Evolutionary conservation across 2,113 vertebrate genomes (phyloP).

Genomic region (Callopanchax toddi): DNA sequence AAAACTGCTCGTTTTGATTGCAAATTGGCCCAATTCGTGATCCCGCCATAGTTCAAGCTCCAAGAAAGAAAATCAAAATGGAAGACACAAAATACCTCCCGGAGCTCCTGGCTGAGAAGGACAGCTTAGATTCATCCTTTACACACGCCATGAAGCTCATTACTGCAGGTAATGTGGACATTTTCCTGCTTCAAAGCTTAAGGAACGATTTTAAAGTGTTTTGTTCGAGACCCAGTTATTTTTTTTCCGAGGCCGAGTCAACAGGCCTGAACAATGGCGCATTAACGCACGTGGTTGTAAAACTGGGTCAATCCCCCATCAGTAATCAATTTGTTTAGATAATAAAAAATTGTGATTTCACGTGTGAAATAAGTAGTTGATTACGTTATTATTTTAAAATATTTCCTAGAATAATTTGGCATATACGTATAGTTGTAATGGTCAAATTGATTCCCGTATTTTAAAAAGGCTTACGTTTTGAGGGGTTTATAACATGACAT

Average conservation of each 20-base stretch:
- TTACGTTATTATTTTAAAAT: no score
- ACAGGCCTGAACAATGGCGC: conserved; percentile 58
- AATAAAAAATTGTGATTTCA: no score
- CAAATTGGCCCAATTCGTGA: conserved; percentile 11
- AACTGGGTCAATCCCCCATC: neutral
- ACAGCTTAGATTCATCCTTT: conserved; percentile 95
- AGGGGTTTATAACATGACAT: no score
- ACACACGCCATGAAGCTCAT: conserved; percentile 92
- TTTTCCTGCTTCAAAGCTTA: neutral
- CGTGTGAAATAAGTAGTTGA: no score
- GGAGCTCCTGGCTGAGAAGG: conserved; percentile 95
- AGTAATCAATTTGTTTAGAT: neutral
- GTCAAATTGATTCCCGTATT: neutral
- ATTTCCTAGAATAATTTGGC: no score
- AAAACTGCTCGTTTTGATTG: conserved; percentile 15
- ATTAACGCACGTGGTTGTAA: conserved; percentile 49
- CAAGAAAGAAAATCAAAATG: conserved; percentile 79
- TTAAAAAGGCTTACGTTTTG: no score
- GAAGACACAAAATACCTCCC: conserved; percentile 95
- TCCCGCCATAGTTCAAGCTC: conserved; percentile 32
- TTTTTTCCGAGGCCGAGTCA: neutral
- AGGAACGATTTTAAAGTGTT: neutral
- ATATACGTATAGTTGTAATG: neutral
- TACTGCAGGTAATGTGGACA: conserved; percentile 59
- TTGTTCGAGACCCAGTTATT: neutral